These are phyloP conservation scores for Scartelaos histophorus DNA, from an alignment of 2,113 vertebrate genomes.

Conservation along the genomic window DNA sequence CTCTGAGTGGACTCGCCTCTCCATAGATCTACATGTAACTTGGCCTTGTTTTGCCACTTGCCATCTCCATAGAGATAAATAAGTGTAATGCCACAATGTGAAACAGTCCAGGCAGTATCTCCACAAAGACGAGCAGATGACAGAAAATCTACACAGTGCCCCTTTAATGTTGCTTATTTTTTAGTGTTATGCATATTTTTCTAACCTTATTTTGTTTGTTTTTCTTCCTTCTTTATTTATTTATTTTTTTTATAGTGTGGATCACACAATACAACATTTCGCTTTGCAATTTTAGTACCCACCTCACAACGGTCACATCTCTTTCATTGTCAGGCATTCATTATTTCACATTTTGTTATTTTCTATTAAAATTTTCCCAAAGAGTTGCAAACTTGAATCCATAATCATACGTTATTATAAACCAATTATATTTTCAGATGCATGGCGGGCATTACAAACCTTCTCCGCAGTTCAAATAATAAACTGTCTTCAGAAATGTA, in stretches of 20 bases:
- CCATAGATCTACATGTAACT: too few species aligned
- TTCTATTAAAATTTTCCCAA: background rate
- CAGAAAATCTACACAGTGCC: too few species aligned
- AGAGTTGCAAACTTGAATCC: background rate
- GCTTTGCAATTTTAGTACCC: background rate
- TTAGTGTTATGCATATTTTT: too few species aligned
- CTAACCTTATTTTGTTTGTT: background rate
- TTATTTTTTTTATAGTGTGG: background rate
- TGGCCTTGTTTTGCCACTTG: too few species aligned
- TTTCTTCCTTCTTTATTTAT: background rate
- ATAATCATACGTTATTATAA: slow-evolving; percentile 3
- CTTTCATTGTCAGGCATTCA: background rate
- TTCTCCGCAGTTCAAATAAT: slow-evolving; percentile 7
- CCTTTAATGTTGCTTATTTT: too few species aligned
- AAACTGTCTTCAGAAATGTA: slow-evolving; percentile 19
- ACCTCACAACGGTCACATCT: background rate
- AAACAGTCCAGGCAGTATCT: too few species aligned
- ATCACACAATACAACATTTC: background rate
- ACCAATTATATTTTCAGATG: slow-evolving; percentile 2
- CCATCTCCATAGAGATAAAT: too few species aligned
- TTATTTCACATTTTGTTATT: background rate
- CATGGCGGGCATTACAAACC: background rate
- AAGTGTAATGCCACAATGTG: too few species aligned
- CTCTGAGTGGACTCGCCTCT: too few species aligned
- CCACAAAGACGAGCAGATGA: too few species aligned